Conservation (phyloP, 35 echinoderm and acorn worm species). For the Apostichopus japonicus region DNA sequence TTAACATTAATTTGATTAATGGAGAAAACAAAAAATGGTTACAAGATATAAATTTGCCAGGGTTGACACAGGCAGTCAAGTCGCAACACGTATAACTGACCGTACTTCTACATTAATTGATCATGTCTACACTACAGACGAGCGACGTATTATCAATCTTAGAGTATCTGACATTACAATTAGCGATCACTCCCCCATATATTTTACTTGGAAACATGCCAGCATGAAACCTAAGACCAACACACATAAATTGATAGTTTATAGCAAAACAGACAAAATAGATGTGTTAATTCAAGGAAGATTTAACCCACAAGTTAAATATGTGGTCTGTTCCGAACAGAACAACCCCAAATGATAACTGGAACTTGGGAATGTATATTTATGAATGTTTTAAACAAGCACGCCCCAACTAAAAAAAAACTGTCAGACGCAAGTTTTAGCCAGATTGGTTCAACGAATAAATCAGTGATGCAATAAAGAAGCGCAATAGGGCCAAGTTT, state of each 20-base stretch:
- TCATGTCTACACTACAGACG: neutral
- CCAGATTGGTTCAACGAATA: neutral
- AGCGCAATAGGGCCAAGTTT: neutral
- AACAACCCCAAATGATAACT: no score
- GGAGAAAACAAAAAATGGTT: neutral
- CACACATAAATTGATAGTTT: no score
- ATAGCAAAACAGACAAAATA: no score
- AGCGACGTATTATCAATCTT: neutral
- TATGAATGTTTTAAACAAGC: constrained; percentile 15
- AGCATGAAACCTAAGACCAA: no score
- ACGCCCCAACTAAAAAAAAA: constrained; percentile 1
- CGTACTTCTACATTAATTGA: constrained; percentile 7
- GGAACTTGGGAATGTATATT: no score
- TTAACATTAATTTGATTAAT: constrained; percentile 16
- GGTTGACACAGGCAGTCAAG: neutral
- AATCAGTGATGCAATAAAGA: neutral
- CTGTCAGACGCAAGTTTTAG: neutral
- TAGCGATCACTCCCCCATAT: no score
- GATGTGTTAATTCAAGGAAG: no score
- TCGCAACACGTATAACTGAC: neutral
- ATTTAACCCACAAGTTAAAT: no score
- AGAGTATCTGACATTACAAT: no score
- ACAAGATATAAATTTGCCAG: neutral
- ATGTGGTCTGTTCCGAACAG: no score
- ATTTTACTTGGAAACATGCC: no score